Conservation (phyloP, 2,113 vertebrate genomes). For the Pavo muticus region DNA sequence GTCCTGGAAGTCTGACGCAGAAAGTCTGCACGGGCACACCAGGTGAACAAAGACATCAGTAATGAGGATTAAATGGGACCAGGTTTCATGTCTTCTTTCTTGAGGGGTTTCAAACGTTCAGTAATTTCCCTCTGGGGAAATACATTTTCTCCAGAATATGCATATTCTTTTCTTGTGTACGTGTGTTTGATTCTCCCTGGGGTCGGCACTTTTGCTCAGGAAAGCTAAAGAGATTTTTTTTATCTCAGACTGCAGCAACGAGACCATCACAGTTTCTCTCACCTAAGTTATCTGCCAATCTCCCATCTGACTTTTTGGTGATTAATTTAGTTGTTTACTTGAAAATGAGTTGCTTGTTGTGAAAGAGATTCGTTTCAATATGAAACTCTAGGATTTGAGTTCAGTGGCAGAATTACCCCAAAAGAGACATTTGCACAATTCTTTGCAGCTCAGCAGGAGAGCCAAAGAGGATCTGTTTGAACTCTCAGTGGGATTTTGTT, state of each 20-base stretch:
- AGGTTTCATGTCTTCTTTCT: background rate
- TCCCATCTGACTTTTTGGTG: background rate
- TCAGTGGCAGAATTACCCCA: background rate
- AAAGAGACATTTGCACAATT: background rate
- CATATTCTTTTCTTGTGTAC: background rate
- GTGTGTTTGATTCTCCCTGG: background rate
- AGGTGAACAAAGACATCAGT: background rate
- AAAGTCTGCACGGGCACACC: background rate
- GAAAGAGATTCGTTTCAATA: background rate
- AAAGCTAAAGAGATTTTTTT: background rate
- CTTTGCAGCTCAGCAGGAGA: background rate
- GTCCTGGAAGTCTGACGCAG: background rate
- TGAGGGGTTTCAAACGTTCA: background rate
- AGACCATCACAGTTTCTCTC: background rate
- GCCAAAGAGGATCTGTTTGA: background rate
- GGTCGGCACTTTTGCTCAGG: background rate
- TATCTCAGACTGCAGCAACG: background rate
- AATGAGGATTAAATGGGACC: background rate
- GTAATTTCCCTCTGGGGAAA: background rate
- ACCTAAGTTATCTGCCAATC: background rate
- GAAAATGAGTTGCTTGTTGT: background rate
- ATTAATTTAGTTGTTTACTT: background rate
- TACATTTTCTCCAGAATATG: background rate
- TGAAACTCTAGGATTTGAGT: fast-evolving
- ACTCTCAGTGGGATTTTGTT: background rate